Evolutionary conservation across 1,140 invertebrate genomes (phyloP).

Genomic region (Bombus confusus): DNA sequence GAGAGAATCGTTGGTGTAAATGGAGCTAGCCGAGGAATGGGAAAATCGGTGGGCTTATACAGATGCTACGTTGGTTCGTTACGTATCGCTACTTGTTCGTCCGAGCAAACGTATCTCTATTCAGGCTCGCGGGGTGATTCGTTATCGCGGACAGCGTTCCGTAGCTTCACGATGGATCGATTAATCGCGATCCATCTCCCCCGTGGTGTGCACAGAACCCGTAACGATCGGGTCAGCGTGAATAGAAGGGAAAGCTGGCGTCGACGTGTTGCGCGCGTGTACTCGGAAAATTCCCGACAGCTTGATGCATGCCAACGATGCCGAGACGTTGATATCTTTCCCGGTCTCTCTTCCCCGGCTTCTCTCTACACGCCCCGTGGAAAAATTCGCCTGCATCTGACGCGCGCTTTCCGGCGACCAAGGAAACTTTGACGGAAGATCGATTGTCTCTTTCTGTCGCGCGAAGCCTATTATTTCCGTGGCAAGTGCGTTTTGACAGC

Average conservation of each 20-base stretch:
- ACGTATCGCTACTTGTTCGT: conserved; percentile 39
- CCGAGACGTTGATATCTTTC: conserved; percentile 33
- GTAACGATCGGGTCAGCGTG: conserved; percentile 47
- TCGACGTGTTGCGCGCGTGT: conserved; percentile 36
- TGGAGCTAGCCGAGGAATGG: no score
- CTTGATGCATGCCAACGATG: conserved; percentile 45
- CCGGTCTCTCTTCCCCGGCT: not conserved
- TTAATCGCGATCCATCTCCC: conserved; percentile 71
- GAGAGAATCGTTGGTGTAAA: no score
- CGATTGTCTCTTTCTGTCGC: conserved; percentile 11
- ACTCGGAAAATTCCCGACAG: conserved; percentile 54
- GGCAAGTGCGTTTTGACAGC: not conserved
- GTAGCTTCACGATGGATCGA: conserved; percentile 65
- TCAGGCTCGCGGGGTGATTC: conserved; percentile 58
- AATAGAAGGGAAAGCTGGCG: conserved; percentile 47
- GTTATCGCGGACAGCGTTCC: conserved; percentile 60
- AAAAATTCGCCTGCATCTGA: conserved; percentile 41
- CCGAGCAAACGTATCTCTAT: conserved; percentile 49
- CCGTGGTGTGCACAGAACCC: not conserved
- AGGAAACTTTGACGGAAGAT: not conserved
- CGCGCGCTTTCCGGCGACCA: not conserved
- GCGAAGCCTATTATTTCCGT: not conserved
- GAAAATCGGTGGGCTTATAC: no score
- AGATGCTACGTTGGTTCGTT: conserved; percentile 19
- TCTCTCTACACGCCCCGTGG: not conserved